Evolutionary conservation across 64 coral and sea anemone genomes (phyloP), one percentile per base, ranked within the genome.

Genomic region (Astreopora myriophthalma): DNA sequence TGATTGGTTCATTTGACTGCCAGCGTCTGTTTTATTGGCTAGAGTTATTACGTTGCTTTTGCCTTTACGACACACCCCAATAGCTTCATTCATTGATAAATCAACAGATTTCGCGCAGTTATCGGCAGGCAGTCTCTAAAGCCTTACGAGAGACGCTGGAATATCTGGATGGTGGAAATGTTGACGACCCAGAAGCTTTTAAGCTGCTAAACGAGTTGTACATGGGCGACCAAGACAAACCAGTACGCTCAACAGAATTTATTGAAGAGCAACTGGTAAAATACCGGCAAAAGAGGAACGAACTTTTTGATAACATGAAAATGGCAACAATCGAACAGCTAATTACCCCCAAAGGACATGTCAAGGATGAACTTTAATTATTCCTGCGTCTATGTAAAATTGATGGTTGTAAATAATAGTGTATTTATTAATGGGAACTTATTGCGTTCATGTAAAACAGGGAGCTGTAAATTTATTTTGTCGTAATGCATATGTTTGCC

Each of bases 311-410:
- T 24, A 30, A 24, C 8, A 34, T 38, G 1, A 61, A 37, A 31
- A 39, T 9, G 31, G 24, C 22, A 17, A 24, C 48, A 17, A 36
- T 82, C 19, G 31, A 62, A 22, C 32, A 82, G 13, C 19, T 82
- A 2, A 23, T 32, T n/a, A 28, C 9, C 1, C 1, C 31, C 1
- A 24, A 37, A 6, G 52, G 52, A 3, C 55, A 20, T 9, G 22
- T 82, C 32, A 82, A 82, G 22, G 79, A 82, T 82, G 79, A 82
- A 37, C 79, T 82, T 36, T 82, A 38, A 80, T 34, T 64, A 34
- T 38, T 34, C 8, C 14, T 34, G 23, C 64, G 2, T 17, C 23
- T 26, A 58, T 20, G 17, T 58, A 58, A 20, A 58, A 46, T 46
- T 6, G 11, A 6, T 46, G 11, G 4, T 46, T 46, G n/a, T n/a